Evolutionary conservation across 2,797 vertebrate genomes (phyloP), one percentile per base, ranked within the genome.

Genomic region (Ceryle rudis): DNA sequence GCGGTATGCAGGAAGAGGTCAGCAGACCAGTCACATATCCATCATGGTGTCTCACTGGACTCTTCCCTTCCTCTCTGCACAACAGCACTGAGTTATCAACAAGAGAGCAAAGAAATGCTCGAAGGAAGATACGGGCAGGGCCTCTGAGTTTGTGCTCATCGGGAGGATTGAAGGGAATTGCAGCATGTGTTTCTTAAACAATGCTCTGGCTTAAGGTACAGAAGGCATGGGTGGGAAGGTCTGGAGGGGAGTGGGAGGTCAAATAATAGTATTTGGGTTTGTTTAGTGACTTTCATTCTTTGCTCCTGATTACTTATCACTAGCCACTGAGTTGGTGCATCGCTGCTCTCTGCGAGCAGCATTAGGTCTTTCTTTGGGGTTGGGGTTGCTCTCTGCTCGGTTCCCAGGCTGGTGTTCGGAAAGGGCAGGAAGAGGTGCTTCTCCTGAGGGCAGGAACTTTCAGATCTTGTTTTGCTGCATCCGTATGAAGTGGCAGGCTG

Each of bases 381-480:
- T 54, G 54, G 66, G 42, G 9, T 70, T 46, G 0, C 49, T 78
- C 35, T 64, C 72, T 22, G 23, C 54, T 64, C 8, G 0, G 1
- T 91, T 89, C 70, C 91, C 57, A 35, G 84, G 79, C 86, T 80
- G 73, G 49, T 78, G 26, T 28, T 8, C 1, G 8, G 92, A 47
- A 55, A 78, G 33, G 42, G 74, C 71, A 90, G 71, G 92, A 74
- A 47, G 31, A 65, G 73, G 65, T 15, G 29, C 72, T 90, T 69
- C 81, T 91, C 91, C 91, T 6, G 64, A 89, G 91, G 95, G 94
- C 91, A 93, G 57, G 81, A 84, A 69, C 87, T 91, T 95, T 96
- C 96, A 95, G 41, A 90, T 96, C 87, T 66, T 28, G 58, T 93
- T 90, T 31, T 37, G 46, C 73, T 41, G 62, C 75, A 47, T 44